Evolutionary conservation across 2,797 vertebrate genomes (phyloP), one percentile per base, ranked within the genome.

Genomic region (Urocyon cinereoargenteus): DNA sequence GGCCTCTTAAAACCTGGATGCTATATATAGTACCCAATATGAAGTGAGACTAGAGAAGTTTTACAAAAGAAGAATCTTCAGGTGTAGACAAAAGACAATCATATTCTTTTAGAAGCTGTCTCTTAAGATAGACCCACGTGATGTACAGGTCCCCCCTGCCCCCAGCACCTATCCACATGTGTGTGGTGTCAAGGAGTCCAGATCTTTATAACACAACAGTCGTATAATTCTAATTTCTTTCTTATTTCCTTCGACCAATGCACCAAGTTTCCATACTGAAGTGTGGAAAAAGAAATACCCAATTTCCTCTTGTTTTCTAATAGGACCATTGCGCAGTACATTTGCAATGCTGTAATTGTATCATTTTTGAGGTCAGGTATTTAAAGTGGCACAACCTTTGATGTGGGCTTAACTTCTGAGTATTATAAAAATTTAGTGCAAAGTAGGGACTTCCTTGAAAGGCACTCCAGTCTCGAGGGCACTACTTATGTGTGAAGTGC

Each of bases 321-420:
- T 34, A 51, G 61, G 55, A 26, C 5, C 11, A 0, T 10, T 28
- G 36, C 49, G 45, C 34, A 68, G 95, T 82, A n/a, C 73, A 51
- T 78, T 78, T 66, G 34, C 5, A 15, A 16, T 36, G 36, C 6
- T 88, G 1, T 86, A 64, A 61, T 89, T 78, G 2, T 86, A 70
- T 91, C 14, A n/a, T 59, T 90, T 92, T 96, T 93, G 72, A 96
- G 75, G 89, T 53, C 89, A 95, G 86, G 26, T 34, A 13, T 86
- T 96, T 89, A 70, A 88, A 90, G 40, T 22, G 51, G 75, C 89
- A 81, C 31, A 66, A 85, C 59, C 94, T 97, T 97, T 94, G 93
- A 97, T 90, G 45, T 93, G 77, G 64, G 55, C 7, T 97, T 96
- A 97, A 31, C 3, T 97, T 97, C 90, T 73, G 53, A 88, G 64